A percentile compares a stretch with the other conserved stretches of the same genome.
phyloP scores from a whole-genome alignment of 2,113 vertebrate genomes.

The Silurus asotus region DNA sequence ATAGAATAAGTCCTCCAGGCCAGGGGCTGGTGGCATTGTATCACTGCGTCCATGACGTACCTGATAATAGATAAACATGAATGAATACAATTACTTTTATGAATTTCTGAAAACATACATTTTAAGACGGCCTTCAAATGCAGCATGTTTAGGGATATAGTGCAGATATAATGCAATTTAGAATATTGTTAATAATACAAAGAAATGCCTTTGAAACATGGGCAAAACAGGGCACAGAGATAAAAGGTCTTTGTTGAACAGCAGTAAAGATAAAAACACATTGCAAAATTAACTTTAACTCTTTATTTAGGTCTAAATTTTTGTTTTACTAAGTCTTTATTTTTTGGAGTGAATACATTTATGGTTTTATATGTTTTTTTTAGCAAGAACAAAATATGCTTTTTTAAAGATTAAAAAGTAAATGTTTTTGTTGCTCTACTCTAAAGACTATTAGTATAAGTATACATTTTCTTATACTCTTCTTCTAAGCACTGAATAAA shows the following conservation, averaged over 20 bases:
- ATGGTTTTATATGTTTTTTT: background rate
- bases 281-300: background rate
- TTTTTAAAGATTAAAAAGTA: background rate
- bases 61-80: conserved; percentile 54
- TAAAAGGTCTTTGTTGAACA: background rate
- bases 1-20: conserved; percentile 76
- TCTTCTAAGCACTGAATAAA: background rate
- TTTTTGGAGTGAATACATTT: background rate
- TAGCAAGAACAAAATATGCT: background rate
- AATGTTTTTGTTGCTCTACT: background rate
- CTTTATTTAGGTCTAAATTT: background rate
- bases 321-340: too few relatives aligned
- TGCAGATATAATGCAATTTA: too few relatives aligned
- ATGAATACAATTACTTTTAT: background rate
- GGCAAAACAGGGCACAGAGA: background rate
- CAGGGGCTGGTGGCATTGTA: conserved; percentile 67
- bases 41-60: conserved; percentile 69
- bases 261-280: background rate
- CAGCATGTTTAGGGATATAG: conserved; percentile 1
- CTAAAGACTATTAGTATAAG: background rate
- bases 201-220: background rate
- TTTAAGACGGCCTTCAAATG: conserved; percentile 1
- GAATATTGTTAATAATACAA: too few relatives aligned
- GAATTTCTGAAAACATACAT: too few relatives aligned
- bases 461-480: background rate